Conservation (phyloP, 2,888 invertebrate genomes). For the Mantis religiosa region DNA sequence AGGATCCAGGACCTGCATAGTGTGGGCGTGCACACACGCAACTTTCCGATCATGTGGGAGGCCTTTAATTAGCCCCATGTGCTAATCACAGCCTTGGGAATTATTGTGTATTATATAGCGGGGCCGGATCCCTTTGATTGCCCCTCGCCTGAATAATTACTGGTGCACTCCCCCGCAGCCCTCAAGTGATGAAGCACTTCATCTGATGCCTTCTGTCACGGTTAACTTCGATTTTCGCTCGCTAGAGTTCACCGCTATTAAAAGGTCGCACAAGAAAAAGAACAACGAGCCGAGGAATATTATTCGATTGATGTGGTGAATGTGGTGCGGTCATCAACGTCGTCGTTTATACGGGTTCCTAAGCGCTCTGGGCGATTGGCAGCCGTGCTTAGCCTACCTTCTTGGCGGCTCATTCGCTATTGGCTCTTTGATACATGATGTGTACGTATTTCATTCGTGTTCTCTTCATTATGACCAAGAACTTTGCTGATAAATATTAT, state of each 20-base stretch:
- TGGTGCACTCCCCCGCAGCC: not conserved
- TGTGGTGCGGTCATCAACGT: not conserved
- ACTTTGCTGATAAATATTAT: too few species aligned
- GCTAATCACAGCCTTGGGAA: constrained; percentile 19
- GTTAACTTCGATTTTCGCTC: not conserved
- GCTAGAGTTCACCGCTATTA: not conserved
- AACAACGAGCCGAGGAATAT: not conserved
- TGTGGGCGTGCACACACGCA: not conserved
- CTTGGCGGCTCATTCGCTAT: not conserved
- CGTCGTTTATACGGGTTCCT: not conserved
- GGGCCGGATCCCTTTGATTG: constrained; percentile 8
- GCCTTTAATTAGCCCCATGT: constrained; percentile 21
- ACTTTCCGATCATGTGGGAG: not conserved
- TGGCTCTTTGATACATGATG: too few species aligned
- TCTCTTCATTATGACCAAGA: too few species aligned
- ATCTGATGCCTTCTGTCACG: not conserved
- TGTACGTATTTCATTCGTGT: too few species aligned
- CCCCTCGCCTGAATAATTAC: constrained; percentile 4
- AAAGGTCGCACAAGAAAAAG: not conserved
- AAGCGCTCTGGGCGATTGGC: not conserved
- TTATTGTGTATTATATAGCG: constrained; percentile 1
- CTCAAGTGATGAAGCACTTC: not conserved
- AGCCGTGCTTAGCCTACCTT: not conserved
- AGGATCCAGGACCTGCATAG: not conserved
- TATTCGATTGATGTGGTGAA: not conserved